These are phyloP conservation scores for Ips typographus DNA, from an alignment of 1,140 invertebrate species.

Conservation along the genomic window DNA sequence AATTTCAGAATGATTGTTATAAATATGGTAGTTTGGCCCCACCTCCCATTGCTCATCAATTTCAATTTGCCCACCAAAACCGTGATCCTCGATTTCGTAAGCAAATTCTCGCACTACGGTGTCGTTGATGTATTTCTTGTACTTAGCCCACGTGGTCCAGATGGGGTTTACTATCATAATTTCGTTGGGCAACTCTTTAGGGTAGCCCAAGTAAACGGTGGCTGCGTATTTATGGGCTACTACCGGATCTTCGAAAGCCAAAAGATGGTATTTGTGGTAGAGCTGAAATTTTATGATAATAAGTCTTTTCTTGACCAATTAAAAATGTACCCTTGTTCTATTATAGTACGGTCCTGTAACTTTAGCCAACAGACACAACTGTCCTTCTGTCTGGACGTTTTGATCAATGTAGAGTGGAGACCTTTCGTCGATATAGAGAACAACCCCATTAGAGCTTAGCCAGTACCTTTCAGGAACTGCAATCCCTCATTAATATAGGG, in stretches of 20 bases:
- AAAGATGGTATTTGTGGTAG: conserved; percentile 62
- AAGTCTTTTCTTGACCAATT: not conserved
- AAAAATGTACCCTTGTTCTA: conserved; percentile 22
- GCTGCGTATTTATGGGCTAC: conserved; percentile 65
- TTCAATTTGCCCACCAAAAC: conserved; percentile 82
- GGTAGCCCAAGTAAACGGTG: conserved; percentile 54
- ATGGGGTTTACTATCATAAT: conserved; percentile 75
- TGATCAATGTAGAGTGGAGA: no score
- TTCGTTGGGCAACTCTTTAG: conserved; percentile 62
- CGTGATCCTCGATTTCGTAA: conserved; percentile 65
- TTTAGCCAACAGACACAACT: no score
- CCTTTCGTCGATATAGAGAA: no score
- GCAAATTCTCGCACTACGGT: conserved; percentile 69
- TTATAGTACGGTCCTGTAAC: conserved; percentile 29
- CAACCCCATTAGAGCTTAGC: conserved; percentile 66
- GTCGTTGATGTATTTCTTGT: conserved; percentile 70
- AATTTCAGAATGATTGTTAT: not conserved
- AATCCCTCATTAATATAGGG: not conserved
- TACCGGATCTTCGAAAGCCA: conserved; percentile 60
- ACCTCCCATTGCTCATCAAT: conserved; percentile 92
- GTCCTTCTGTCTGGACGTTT: no score
- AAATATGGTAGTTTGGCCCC: not conserved
- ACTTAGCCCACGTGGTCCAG: conserved; percentile 91
- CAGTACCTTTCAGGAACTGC: conserved; percentile 57
- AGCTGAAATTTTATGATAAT: not conserved